phyloP scores from a whole-genome alignment of 2,888 invertebrate species.

The Xanthia togata region DNA sequence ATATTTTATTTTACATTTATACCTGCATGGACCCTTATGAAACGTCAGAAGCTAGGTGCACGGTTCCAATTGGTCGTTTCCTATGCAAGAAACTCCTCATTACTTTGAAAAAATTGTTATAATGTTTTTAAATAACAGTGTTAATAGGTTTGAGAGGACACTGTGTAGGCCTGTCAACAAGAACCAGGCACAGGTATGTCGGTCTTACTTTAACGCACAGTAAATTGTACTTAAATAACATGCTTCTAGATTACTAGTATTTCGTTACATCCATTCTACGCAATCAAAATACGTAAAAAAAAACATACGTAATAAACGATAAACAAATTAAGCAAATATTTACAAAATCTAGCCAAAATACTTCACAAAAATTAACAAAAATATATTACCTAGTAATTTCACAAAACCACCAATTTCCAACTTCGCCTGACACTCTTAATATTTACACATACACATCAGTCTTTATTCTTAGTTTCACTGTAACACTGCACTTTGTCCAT shows the following conservation, averaged over 20 bases:
- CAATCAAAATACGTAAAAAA: not conserved
- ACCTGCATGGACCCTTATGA: not conserved
- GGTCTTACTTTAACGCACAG: not conserved
- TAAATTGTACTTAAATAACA: slow-evolving; percentile 26
- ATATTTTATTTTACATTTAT: not conserved
- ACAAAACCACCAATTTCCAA: slow-evolving; percentile 25
- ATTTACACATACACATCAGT: slow-evolving; percentile 60
- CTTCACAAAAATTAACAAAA: no score
- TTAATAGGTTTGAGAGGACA: not conserved
- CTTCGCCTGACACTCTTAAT: slow-evolving; percentile 24
- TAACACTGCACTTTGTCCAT: slow-evolving; percentile 39
- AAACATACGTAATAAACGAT: not conserved
- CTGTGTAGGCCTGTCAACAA: not conserved
- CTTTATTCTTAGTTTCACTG: slow-evolving; percentile 50
- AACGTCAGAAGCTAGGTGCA: not conserved
- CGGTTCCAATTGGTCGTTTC: not conserved
- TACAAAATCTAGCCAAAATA: not conserved
- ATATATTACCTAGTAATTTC: slow-evolving; percentile 16
- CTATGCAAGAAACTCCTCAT: not conserved
- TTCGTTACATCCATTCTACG: not conserved
- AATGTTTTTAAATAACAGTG: not conserved
- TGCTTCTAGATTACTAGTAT: not conserved
- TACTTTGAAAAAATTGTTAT: no score
- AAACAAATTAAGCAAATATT: not conserved
- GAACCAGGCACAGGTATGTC: not conserved